These are phyloP conservation scores for Hydrochoerus hydrochaeris DNA, from an alignment of 2,113 vertebrate genomes.

Conservation along the genomic window DNA sequence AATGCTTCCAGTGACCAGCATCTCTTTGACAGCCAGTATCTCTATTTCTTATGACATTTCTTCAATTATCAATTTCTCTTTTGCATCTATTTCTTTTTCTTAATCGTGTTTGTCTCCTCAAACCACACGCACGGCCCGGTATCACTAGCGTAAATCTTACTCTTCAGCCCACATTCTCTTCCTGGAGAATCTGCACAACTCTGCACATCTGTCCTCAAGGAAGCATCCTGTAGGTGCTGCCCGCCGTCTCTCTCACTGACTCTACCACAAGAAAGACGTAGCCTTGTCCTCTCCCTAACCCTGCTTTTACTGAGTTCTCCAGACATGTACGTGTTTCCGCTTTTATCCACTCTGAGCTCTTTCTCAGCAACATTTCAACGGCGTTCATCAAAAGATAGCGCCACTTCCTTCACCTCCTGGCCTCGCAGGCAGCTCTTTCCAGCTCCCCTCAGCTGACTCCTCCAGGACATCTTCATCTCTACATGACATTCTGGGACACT, in stretches of 20 bases:
- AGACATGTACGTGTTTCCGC: neutral
- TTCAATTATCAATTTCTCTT: neutral
- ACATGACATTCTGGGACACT: neutral
- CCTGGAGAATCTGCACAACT: neutral
- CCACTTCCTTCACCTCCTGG: accelerated
- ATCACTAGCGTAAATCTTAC: neutral
- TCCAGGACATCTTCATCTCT: neutral
- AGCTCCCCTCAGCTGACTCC: neutral
- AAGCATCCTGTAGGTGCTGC: neutral
- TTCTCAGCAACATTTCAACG: neutral
- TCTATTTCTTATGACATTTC: neutral
- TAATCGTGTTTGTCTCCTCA: neutral
- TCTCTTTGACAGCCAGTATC: neutral
- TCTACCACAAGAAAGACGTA: neutral
- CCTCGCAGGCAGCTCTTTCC: neutral
- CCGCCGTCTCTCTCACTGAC: too few species aligned
- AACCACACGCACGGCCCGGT: neutral
- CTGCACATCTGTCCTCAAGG: neutral
- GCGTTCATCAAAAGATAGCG: neutral
- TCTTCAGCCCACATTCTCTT: neutral
- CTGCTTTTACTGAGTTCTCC: neutral
- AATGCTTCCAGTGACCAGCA: neutral
- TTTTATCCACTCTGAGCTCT: neutral
- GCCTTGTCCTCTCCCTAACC: accelerated
- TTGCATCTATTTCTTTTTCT: neutral